Percentiles rank a stretch among this genome's conserved stretches.
Conservation (phyloP, 2,888 invertebrate species). For the Catocala nupta region DNA sequence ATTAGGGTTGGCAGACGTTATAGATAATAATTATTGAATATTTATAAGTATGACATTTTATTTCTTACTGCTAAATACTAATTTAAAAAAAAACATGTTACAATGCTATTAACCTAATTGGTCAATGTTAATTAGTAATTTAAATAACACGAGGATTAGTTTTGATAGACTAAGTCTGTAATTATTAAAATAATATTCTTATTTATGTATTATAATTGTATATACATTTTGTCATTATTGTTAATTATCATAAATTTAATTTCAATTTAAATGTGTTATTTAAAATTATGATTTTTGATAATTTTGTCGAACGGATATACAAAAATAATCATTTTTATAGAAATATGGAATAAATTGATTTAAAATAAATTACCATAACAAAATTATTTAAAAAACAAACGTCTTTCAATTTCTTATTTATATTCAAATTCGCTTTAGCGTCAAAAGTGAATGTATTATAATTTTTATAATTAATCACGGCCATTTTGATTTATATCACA, state of each 20-base stretch:
- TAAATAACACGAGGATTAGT: background rate
- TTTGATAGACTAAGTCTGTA: too few species aligned
- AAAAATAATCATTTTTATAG: slow-evolving; percentile 1
- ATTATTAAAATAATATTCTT: background rate
- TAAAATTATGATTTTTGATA: background rate
- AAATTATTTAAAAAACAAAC: slow-evolving; percentile 34
- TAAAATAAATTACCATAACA: slow-evolving; percentile 12
- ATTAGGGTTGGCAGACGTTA: slow-evolving; percentile 30
- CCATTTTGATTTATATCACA: slow-evolving; percentile 41
- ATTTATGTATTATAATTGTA: too few species aligned
- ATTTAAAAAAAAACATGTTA: slow-evolving; percentile 1
- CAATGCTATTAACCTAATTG: too few species aligned
- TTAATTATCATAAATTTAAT: background rate
- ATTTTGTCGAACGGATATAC: slow-evolving; percentile 5
- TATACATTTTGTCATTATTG: background rate
- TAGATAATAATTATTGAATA: too few species aligned
- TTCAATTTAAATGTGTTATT: background rate
- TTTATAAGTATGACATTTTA: too few species aligned
- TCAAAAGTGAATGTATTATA: slow-evolving; percentile 36
- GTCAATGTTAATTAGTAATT: background rate
- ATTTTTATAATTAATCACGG: slow-evolving; percentile 37
- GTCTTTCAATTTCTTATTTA: slow-evolving; percentile 36
- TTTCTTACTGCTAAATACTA: background rate
- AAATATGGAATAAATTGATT: slow-evolving; percentile 1
- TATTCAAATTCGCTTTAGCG: slow-evolving; percentile 43